These are phyloP conservation scores for Lagenorhynchus albirostris DNA, from an alignment of 2,113 vertebrate species.

Conservation along the genomic window DNA sequence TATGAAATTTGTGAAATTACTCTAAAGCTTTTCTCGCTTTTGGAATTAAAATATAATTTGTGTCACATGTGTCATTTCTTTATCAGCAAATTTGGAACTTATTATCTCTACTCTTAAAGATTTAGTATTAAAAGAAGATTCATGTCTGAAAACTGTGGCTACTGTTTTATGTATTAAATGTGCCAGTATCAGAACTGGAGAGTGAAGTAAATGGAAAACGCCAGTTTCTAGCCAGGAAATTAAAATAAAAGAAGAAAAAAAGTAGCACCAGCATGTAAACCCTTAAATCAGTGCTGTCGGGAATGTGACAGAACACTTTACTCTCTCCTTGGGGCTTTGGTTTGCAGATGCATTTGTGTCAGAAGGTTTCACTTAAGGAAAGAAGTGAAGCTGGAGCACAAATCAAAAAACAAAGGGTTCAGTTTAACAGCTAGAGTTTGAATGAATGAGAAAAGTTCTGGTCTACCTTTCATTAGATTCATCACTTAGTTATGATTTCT, in stretches of 20 bases:
- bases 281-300: not conserved
- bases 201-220: not conserved
- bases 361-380: slow-evolving; percentile 39
- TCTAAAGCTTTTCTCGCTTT: not conserved
- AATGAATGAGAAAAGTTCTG: not conserved
- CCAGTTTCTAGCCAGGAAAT: slow-evolving; percentile 44
- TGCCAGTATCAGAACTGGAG: not conserved
- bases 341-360: not conserved
- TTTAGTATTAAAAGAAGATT: not conserved
- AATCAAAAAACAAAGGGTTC: not conserved
- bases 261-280: not conserved
- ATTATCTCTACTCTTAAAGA: not conserved
- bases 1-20: not conserved
- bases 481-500: not conserved
- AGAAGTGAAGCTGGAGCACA: not conserved
- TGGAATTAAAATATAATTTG: not conserved
- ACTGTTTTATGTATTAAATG: not conserved
- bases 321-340: not conserved
- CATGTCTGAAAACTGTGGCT: not conserved
- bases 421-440: not conserved
- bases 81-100: not conserved
- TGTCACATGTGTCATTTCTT: not conserved
- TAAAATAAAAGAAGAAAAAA: not conserved
- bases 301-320: not conserved
- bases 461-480: not conserved